Percentiles rank a stretch among this genome's conserved stretches.
phyloP scores from a whole-genome alignment of 2,797 vertebrate species.

The Argya squamiceps region DNA sequence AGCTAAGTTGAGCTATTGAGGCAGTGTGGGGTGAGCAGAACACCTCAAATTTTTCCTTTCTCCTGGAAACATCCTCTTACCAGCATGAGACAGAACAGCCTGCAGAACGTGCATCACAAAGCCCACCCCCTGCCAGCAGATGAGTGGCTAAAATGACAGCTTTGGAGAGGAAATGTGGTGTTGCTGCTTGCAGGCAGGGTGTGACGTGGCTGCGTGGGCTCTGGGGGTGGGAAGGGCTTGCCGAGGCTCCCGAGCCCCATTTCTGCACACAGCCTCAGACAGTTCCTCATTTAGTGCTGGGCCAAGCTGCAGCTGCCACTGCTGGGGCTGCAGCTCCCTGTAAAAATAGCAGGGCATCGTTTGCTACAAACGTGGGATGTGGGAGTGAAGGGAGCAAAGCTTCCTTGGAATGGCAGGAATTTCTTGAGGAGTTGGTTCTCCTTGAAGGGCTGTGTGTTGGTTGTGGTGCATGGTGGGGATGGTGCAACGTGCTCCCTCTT shows the following conservation, averaged over 20 bases:
- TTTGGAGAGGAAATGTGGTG: background rate
- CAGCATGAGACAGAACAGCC: background rate
- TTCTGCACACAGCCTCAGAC: background rate
- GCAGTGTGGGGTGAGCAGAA: background rate
- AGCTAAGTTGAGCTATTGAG: background rate
- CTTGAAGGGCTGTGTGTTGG: background rate
- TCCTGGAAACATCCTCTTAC: background rate
- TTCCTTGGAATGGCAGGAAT: background rate
- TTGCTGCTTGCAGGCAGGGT: background rate
- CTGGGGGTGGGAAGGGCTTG: background rate
- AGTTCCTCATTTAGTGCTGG: background rate
- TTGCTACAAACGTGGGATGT: background rate
- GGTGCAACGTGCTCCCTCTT: accelerated
- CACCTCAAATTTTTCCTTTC: background rate
- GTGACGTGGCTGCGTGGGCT: background rate
- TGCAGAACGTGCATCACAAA: background rate
- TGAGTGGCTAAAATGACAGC: background rate
- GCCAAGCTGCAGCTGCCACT: background rate
- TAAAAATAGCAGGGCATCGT: background rate
- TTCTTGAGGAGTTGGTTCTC: background rate
- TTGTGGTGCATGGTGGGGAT: background rate
- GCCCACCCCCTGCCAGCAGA: background rate
- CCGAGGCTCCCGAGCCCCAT: background rate
- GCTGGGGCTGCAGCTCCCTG: background rate
- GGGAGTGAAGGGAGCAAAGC: background rate